phyloP scores from a whole-genome alignment of 2,888 invertebrate species.

The Pyrrhia umbra region DNA sequence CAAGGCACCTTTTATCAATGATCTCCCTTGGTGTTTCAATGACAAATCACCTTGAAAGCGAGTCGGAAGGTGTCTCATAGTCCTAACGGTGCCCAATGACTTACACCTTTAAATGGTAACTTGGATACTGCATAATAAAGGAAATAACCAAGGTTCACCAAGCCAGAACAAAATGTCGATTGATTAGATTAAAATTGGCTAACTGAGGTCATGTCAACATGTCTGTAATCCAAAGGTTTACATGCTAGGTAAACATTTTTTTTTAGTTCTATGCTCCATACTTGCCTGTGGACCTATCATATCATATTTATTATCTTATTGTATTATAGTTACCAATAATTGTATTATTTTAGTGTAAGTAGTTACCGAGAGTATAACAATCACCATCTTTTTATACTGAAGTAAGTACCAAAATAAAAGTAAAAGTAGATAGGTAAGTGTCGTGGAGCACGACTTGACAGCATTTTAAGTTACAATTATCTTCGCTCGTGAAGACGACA shows the following conservation, averaged over 20 bases:
- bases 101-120: background rate
- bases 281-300: too few relatives aligned
- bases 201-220: background rate
- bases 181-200: background rate
- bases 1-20: constrained; percentile 43
- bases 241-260: too few relatives aligned
- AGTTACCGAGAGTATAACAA: too few relatives aligned
- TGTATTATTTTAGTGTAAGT: too few relatives aligned
- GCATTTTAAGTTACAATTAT: constrained; percentile 65
- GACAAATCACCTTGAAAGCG: constrained; percentile 27
- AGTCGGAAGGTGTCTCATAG: background rate
- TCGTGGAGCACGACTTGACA: constrained; percentile 66
- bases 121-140: background rate
- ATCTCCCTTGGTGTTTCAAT: constrained; percentile 46
- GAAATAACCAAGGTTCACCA: background rate
- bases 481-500: constrained; percentile 67
- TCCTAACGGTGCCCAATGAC: background rate
- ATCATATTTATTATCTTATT: too few relatives aligned
- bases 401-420: constrained; percentile 52
- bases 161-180: background rate
- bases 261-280: too few relatives aligned
- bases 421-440: constrained; percentile 65
- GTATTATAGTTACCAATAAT: too few relatives aligned
- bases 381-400: constrained; percentile 3
- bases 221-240: too few relatives aligned